phyloP scores from a whole-genome alignment of 1,140 invertebrate species.

The Paramacrobiotus metropolitanus region DNA sequence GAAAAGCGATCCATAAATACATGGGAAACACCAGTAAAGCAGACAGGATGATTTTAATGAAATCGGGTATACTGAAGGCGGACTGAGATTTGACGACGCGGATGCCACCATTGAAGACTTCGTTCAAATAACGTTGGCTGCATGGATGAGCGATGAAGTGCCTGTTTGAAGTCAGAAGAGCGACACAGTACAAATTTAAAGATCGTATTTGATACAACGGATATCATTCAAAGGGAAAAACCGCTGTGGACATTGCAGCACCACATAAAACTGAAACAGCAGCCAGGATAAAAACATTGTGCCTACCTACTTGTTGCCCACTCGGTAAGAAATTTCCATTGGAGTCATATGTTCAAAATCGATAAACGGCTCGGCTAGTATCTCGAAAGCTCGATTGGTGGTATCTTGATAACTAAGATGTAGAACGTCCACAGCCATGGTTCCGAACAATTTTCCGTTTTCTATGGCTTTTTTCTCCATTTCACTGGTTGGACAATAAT shows the following conservation, averaged over 20 bases:
- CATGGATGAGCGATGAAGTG: conserved; percentile 25
- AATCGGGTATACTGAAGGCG: conserved; percentile 17
- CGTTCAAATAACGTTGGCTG: conserved; percentile 25
- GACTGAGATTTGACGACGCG: conserved; percentile 15
- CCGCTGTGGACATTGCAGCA: too few relatives aligned
- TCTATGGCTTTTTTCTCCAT: background rate
- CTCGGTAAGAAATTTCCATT: conserved; percentile 19
- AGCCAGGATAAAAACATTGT: conserved; percentile 5
- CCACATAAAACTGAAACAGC: too few relatives aligned
- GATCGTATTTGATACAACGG: too few relatives aligned
- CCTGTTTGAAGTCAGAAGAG: background rate
- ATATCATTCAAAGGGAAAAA: too few relatives aligned
- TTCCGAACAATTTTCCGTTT: conserved; percentile 15
- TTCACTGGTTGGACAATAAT: conserved; percentile 13
- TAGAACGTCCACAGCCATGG: conserved; percentile 24
- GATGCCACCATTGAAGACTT: conserved; percentile 21
- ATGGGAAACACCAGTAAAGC: conserved; percentile 25
- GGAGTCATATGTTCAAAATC: conserved; percentile 11
- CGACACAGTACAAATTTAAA: too few relatives aligned
- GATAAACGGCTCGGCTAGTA: conserved; percentile 16
- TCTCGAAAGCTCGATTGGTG: conserved; percentile 19
- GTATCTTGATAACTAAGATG: conserved; percentile 20
- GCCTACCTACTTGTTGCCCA: conserved; percentile 13
- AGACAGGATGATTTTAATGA: conserved; percentile 22
- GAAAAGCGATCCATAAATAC: conserved; percentile 24